These are phyloP conservation scores for Zaprionus ornatus DNA, from an alignment of 1,140 invertebrate genomes.

Conservation along the genomic window DNA sequence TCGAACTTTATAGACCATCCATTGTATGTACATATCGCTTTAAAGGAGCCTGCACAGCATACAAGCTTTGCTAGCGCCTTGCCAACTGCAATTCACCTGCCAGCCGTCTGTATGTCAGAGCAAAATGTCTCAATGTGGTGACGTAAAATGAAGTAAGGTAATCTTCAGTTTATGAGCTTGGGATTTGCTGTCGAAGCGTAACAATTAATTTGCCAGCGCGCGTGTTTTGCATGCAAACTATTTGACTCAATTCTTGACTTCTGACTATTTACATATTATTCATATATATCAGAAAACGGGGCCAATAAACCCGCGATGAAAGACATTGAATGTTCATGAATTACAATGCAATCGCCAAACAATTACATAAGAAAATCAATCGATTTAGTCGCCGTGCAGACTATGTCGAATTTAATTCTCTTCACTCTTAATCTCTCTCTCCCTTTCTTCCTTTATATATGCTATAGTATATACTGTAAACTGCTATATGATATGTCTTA, in stretches of 20 bases:
- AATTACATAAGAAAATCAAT: constrained; percentile 24
- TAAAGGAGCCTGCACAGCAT: constrained; percentile 23
- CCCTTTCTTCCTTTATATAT: too few relatives aligned
- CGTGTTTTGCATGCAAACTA: constrained; percentile 66
- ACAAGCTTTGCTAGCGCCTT: not conserved
- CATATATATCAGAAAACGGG: constrained; percentile 18
- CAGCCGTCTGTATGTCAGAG: constrained; percentile 17
- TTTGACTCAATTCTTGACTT: constrained; percentile 29
- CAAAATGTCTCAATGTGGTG: not conserved
- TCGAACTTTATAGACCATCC: constrained; percentile 46
- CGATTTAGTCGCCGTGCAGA: not conserved
- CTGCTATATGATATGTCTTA: too few relatives aligned
- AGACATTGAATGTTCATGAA: not conserved
- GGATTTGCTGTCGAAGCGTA: constrained; percentile 66
- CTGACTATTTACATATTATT: constrained; percentile 32
- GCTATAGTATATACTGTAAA: too few relatives aligned
- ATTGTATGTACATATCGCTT: constrained; percentile 14
- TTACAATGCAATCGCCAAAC: constrained; percentile 3
- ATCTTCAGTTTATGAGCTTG: constrained; percentile 74
- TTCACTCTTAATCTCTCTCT: too few relatives aligned
- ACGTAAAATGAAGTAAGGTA: constrained; percentile 40
- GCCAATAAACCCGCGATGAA: constrained; percentile 10
- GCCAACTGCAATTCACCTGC: constrained; percentile 40
- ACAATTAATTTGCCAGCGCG: constrained; percentile 72
- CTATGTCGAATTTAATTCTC: too few relatives aligned